phyloP scores from a whole-genome alignment of 2,113 vertebrate species.

The Chloropsis hardwickii region DNA sequence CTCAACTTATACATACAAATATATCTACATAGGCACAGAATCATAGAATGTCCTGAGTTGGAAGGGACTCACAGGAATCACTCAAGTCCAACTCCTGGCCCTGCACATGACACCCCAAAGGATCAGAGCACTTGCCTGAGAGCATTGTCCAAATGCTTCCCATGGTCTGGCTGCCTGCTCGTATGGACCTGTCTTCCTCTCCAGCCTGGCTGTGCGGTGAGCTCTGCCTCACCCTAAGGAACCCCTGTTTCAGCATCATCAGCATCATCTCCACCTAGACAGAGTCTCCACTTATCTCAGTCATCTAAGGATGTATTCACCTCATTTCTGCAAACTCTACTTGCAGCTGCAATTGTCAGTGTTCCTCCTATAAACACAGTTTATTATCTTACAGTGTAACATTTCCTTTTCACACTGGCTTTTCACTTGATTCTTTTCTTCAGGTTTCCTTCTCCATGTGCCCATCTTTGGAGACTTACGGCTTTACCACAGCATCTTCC shows the following conservation, averaged over 20 bases:
- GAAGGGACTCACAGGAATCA: neutral
- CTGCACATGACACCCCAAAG: neutral
- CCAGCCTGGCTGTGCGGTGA: neutral
- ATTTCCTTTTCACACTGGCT: neutral
- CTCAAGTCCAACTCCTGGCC: neutral
- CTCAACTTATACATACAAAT: neutral
- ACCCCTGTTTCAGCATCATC: neutral
- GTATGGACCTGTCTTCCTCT: fast-evolving
- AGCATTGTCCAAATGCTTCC: neutral
- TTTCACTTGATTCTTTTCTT: neutral
- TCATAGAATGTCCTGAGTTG: neutral
- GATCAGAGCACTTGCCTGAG: neutral
- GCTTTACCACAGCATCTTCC: neutral
- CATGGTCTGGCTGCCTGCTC: neutral
- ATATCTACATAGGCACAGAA: neutral
- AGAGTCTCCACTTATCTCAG: neutral
- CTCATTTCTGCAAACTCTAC: neutral
- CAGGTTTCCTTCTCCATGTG: neutral
- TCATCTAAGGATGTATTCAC: neutral
- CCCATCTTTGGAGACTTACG: neutral
- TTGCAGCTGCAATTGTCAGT: neutral
- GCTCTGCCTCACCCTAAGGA: neutral
- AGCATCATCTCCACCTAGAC: neutral
- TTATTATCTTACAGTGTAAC: neutral
- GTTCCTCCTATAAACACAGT: neutral